A percentile compares a stretch with the other conserved stretches of the same genome.
Evolutionary conservation across 2,113 vertebrate genomes (phyloP).

Genomic region (Miniopterus natalensis): DNA sequence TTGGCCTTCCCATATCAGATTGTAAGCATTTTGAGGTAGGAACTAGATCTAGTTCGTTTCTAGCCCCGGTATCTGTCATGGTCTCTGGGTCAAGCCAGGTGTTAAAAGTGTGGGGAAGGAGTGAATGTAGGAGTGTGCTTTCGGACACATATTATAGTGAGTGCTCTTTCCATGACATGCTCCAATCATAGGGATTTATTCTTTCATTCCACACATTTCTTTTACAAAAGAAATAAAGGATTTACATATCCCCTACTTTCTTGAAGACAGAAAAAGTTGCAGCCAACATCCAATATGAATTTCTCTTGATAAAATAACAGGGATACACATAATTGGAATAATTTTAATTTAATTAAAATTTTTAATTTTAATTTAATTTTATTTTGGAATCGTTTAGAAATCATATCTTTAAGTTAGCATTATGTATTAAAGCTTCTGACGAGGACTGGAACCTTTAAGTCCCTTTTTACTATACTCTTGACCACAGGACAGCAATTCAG

Average conservation of each 20-base stretch:
- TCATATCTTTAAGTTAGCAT: not conserved
- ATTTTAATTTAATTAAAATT: not conserved
- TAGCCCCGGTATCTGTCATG: not conserved
- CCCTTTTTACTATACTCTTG: not conserved
- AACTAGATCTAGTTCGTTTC: not conserved
- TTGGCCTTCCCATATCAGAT: not conserved
- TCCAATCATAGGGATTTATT: not conserved
- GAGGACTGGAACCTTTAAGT: not conserved
- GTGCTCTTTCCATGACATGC: not conserved
- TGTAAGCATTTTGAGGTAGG: not conserved
- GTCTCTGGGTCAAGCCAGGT: not conserved
- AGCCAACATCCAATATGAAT: not conserved
- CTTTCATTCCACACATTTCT: not conserved
- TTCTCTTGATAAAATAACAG: not conserved
- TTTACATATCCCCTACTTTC: not conserved
- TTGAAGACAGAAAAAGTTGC: slow-evolving; percentile 20
- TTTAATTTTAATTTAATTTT: not conserved
- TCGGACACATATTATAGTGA: not conserved
- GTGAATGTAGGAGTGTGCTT: not conserved
- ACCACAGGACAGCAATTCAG: not conserved
- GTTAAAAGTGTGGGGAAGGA: not conserved
- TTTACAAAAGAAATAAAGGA: slow-evolving; percentile 21
- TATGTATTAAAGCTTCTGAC: not conserved
- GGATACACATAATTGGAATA: not conserved
- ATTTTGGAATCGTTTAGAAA: not conserved